Evolutionary conservation across 2,797 vertebrate species (phyloP), one percentile per base, ranked within the genome.

Genomic region (Miopithecus talapoin): DNA sequence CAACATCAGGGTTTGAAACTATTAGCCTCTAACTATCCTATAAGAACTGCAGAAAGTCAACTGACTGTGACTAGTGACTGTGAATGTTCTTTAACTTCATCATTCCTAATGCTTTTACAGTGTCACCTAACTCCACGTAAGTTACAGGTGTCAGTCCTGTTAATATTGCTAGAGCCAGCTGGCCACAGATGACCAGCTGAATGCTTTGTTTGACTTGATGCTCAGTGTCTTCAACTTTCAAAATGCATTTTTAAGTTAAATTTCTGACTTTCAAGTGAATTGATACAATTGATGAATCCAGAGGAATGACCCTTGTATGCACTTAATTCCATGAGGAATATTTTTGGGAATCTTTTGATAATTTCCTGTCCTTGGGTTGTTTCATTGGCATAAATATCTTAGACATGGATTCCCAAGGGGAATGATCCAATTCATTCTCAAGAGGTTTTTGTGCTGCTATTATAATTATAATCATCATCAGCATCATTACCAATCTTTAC

Each of bases 331-430:
- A 2, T 11, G 21, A 80, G 59, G 48, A n/a, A 59, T 87, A 33
- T 55, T 95, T 84, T 91, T 64, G 33, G 81, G 92, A 88, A 89
- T 87, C 72, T 57, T 84, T 76, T 30, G 80, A 81, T 90, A 81
- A 94, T 55, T 87, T 90, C 76, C 59, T 64, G 30, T 95, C 43
- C 64, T 87, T 81, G 48, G 61, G 50, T 74, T 53, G 22, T 72
- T 81, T 72, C 39, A 17, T 46, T 70, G 83, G 14, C 75, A 43
- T 78, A 83, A 85, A 68, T 75, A 46, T 46, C 83, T 84, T 39
- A 89, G 84, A 80, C 28, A 30, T 22, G 84, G 74, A 64, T 93
- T 86, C 85, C 89, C 88, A 83, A 64, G 61, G 8, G 78, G 57
- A 59, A 41, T 55, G 79, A 94, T 74, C 50, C 55, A 64, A 48